Base-by-base conservation (phyloP, 1,140 invertebrate genomes). In the Ceratosolen fusciceps region DNA sequence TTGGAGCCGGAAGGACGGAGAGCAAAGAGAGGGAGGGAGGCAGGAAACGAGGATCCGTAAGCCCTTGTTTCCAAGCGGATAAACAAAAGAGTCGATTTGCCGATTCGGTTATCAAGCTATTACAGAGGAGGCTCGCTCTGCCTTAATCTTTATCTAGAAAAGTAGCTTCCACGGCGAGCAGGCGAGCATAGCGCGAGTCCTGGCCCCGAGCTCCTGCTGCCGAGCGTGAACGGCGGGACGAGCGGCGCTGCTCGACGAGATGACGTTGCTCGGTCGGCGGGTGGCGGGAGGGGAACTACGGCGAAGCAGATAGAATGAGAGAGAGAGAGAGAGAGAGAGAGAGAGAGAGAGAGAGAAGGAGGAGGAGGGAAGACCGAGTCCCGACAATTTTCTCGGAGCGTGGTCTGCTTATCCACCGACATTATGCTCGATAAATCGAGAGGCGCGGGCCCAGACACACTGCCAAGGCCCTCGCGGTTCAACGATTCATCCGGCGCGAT, bases 401-500 rank as follows among this genome's bases (percentile, higher is more conserved):
- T 39, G 24, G 21, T 19, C 47, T 19, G 60, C 54, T 71, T 71
- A 58, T 67, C 60, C n/a, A 16, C 49, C 8, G 21, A 65, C 47
- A 76, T 76, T 76, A 77, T 54, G 19, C 47, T 58, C 75, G 75
- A 77, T 77, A 77, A 77, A 77, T 77, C 75, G 65, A 77, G 49
- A 70, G 21, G 47, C 68, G 34, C 54, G 65, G 26, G 31, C 62
- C 39, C 72, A 47, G 56, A 52, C 37, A 4, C 47, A 24, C 21
- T 47, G 34, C 62, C 49, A 31, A 21, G 62, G 49, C 49, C 8
- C 74, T 52, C 31, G 49, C 47, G 75, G 75, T 77, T 77, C 75
- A 77, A 77, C 77, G 77, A 79, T 79, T 79, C 70, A 74, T 74
- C 70, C 39, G 58, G 29, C 77, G 70, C 77, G 77, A 79, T 79